A percentile compares a stretch with the other conserved stretches of the same genome.
These are phyloP conservation scores for Xiphorhynchus elegans DNA, from an alignment of 2,113 vertebrate species.

Conservation along the genomic window DNA sequence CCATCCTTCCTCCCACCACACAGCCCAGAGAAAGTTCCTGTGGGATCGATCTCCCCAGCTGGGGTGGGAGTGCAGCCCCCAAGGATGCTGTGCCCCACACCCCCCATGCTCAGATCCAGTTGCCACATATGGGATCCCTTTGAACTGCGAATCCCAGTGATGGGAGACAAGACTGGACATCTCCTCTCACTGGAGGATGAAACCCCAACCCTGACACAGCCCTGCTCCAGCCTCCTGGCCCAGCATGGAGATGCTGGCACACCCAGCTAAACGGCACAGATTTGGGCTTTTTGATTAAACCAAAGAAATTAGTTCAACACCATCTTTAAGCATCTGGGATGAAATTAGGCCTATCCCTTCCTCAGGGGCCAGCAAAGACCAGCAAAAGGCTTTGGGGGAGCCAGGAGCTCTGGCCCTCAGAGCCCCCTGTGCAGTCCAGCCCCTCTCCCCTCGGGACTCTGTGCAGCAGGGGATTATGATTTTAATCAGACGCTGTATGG, in stretches of 20 bases:
- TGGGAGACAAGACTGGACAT: not conserved
- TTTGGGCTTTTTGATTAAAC: slow-evolving; percentile 40
- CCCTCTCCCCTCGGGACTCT: not conserved
- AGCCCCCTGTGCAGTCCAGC: not conserved
- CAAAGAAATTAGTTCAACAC: slow-evolving; percentile 32
- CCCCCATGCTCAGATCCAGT: not conserved
- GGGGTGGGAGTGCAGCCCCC: not conserved
- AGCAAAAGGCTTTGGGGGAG: not conserved
- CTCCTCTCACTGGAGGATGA: not conserved
- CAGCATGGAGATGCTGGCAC: fast-evolving
- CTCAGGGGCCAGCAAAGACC: not conserved
- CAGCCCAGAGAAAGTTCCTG: not conserved
- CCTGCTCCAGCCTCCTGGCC: not conserved
- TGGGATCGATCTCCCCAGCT: not conserved
- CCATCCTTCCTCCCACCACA: not conserved
- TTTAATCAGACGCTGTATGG: slow-evolving; percentile 32
- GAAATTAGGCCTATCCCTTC: not conserved
- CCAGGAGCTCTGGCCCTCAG: fast-evolving
- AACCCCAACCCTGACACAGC: not conserved
- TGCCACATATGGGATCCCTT: not conserved
- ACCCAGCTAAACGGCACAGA: not conserved
- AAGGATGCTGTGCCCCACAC: not conserved
- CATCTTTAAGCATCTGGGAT: not conserved
- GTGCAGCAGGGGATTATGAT: not conserved
- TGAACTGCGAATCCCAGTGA: not conserved